phyloP scores from a whole-genome alignment of 2,888 invertebrate species.

The Nemotelus pantherinus region DNA sequence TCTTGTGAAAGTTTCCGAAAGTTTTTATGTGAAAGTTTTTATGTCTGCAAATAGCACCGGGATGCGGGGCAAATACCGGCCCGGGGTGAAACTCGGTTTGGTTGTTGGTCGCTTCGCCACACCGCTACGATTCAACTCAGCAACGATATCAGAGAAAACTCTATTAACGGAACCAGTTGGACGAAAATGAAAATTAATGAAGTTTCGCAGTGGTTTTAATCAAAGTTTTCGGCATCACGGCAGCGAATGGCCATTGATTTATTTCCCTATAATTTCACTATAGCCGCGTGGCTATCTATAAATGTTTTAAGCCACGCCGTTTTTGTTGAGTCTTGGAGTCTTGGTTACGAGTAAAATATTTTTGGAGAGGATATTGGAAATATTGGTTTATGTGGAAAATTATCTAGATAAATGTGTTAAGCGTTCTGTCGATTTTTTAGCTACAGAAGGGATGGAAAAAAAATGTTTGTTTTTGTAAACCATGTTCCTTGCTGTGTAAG shows the following conservation, averaged over 20 bases:
- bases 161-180: conserved; percentile 49
- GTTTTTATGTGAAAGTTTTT: conserved; percentile 6
- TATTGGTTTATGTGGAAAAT: too few relatives aligned
- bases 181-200: conserved; percentile 49
- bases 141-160: conserved; percentile 42
- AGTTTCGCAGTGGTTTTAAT: conserved; percentile 50
- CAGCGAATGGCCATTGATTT: conserved; percentile 39
- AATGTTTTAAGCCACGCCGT: background rate
- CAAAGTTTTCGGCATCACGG: conserved; percentile 43
- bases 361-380: too few relatives aligned
- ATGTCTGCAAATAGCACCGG: background rate
- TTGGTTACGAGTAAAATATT: too few relatives aligned
- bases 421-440: too few relatives aligned
- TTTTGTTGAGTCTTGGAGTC: too few relatives aligned
- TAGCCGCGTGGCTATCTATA: background rate
- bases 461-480: too few relatives aligned
- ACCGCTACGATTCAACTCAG: background rate
- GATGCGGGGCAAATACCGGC: background rate
- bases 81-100: background rate
- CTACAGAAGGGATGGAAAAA: too few relatives aligned
- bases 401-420: too few relatives aligned
- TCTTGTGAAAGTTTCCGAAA: conserved; percentile 48
- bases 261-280: conserved; percentile 33
- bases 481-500: too few relatives aligned
- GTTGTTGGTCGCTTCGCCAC: background rate